Percentiles rank a stretch among this genome's conserved stretches.
Conservation (phyloP, 2,888 invertebrate species). For the Achlya flavicornis region DNA sequence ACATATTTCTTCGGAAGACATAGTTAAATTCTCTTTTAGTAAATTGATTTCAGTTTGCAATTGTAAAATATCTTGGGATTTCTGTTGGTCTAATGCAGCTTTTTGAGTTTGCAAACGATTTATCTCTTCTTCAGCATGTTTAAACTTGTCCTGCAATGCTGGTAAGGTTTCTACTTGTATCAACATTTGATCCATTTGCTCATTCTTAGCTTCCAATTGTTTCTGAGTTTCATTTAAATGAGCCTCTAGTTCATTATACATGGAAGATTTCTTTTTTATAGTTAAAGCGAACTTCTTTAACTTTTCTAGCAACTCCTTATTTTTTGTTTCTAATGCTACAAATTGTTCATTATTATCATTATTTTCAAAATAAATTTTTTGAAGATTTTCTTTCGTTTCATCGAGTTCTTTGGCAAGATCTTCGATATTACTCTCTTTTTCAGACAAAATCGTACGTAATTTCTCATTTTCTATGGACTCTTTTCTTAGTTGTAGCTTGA, state of each 20-base stretch:
- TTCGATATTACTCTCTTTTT: constrained; percentile 74
- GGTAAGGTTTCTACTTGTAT: constrained; percentile 67
- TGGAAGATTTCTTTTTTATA: constrained; percentile 88
- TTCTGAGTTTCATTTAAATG: constrained; percentile 68
- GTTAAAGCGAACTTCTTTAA: constrained; percentile 90
- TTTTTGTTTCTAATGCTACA: constrained; percentile 82
- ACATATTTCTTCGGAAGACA: constrained; percentile 51
- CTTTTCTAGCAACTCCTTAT: constrained; percentile 89
- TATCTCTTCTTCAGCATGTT: constrained; percentile 69
- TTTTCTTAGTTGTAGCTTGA: constrained; percentile 81
- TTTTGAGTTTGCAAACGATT: constrained; percentile 60
- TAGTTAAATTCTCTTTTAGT: constrained; percentile 47
- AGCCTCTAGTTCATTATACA: constrained; percentile 86
- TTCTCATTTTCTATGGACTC: constrained; percentile 86
- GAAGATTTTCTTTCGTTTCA: constrained; percentile 66
- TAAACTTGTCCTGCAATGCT: constrained; percentile 67
- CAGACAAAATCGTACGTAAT: constrained; percentile 83
- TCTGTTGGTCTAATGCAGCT: constrained; percentile 56
- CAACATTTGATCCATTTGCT: constrained; percentile 60
- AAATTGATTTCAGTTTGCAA: constrained; percentile 51
- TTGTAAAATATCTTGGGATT: constrained; percentile 48
- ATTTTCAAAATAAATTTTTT: constrained; percentile 66
- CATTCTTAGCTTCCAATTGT: constrained; percentile 58
- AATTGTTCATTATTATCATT: constrained; percentile 65
- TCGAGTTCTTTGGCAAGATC: constrained; percentile 78